These are phyloP conservation scores for Poecilia gillii DNA, from an alignment of 2,797 vertebrate species.

Conservation along the genomic window DNA sequence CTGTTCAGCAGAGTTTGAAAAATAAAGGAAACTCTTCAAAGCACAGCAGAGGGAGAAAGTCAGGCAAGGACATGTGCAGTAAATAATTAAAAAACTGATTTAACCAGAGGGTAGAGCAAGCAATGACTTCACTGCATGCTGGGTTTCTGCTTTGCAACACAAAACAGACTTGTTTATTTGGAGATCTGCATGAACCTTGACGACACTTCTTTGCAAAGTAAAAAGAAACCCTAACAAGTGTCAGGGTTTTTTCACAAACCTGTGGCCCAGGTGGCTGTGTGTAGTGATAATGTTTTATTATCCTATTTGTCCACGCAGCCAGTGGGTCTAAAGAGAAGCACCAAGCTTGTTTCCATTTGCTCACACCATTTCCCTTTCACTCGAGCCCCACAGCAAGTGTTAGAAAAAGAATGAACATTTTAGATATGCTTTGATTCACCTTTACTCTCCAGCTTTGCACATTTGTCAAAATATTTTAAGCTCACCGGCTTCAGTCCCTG, in stretches of 20 bases:
- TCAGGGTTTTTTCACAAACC: background rate
- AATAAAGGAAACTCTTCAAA: constrained; percentile 6
- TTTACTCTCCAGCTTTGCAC: constrained; percentile 4
- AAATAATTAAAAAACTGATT: background rate
- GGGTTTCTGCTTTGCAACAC: background rate
- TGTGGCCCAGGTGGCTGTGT: background rate
- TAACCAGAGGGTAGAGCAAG: background rate
- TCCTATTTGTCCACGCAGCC: background rate
- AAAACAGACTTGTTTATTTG: constrained; percentile 9
- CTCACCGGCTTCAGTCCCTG: background rate
- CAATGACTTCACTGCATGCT: background rate
- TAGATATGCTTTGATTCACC: constrained; percentile 3
- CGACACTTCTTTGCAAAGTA: background rate
- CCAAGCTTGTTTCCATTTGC: background rate
- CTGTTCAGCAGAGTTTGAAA: background rate
- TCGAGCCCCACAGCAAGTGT: background rate
- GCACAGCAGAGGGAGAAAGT: constrained; percentile 7
- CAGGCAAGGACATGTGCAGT: background rate
- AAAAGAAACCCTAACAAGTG: background rate
- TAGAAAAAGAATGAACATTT: background rate
- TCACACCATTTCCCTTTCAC: background rate
- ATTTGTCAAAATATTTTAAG: constrained; percentile 16
- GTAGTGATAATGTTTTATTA: constrained; percentile 8
- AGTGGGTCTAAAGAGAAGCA: background rate
- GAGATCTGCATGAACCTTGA: background rate